Conservation (phyloP, 2,888 invertebrate genomes). For the Aspidapion aeneum region DNA sequence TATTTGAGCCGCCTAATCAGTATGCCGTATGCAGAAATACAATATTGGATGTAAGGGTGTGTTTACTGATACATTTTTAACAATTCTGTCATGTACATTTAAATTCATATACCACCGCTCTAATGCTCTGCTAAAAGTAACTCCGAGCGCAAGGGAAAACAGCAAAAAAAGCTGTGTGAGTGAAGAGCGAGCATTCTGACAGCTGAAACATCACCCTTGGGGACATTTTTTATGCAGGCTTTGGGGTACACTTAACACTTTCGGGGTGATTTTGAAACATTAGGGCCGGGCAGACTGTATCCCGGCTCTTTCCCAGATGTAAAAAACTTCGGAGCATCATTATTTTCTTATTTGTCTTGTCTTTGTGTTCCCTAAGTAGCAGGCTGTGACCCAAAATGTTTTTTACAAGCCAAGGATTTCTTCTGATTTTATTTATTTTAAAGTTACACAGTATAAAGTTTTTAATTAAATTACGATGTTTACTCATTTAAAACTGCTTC, state of each 20-base stretch:
- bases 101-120: background rate
- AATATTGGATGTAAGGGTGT: too few relatives aligned
- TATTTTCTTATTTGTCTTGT: background rate
- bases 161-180: too few relatives aligned
- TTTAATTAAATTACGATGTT: too few relatives aligned
- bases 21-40: too few relatives aligned
- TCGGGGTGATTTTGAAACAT: slow-evolving; percentile 3
- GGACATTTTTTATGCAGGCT: slow-evolving; percentile 23
- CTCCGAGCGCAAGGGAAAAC: too few relatives aligned
- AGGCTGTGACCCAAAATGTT: too few relatives aligned
- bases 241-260: slow-evolving; percentile 24
- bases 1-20: too few relatives aligned
- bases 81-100: background rate
- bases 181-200: slow-evolving; percentile 9
- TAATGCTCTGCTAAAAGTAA: background rate
- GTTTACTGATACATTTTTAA: too few relatives aligned
- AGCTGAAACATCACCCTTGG: slow-evolving; percentile 21
- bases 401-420: too few relatives aligned
- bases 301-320: background rate
- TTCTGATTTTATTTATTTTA: too few relatives aligned
- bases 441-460: too few relatives aligned
- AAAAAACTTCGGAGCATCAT: background rate
- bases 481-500: too few relatives aligned
- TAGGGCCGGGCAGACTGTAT: background rate
- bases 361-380: background rate